Evolutionary conservation across 2,888 invertebrate genomes (phyloP).

Genomic region (Augiades crinisus): DNA sequence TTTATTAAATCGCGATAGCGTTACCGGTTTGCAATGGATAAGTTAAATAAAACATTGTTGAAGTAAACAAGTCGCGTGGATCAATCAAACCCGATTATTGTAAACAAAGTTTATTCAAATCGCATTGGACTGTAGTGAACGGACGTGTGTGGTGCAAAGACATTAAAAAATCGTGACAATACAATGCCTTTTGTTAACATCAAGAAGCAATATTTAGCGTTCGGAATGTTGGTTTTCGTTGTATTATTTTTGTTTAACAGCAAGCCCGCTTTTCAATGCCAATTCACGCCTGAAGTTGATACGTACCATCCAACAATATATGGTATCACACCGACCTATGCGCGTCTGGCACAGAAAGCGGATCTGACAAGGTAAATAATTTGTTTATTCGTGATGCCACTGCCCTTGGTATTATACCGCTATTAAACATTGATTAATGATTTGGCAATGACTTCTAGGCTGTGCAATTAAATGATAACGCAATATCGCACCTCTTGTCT

Average conservation of each 20-base stretch:
- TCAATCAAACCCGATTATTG: background rate
- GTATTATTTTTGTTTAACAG: constrained; percentile 70
- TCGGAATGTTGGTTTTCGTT: constrained; percentile 72
- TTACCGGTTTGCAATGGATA: constrained; percentile 15
- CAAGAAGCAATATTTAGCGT: constrained; percentile 72
- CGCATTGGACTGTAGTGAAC: constrained; percentile 1
- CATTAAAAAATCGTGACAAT: constrained; percentile 35
- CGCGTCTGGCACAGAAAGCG: constrained; percentile 94
- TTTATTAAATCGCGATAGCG: background rate
- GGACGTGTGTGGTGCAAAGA: constrained; percentile 29
- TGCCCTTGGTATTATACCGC: constrained; percentile 56
- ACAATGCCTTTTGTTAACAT: constrained; percentile 73
- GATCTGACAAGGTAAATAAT: constrained; percentile 89
- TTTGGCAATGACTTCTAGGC: constrained; percentile 35
- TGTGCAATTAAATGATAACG: background rate
- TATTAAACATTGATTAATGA: constrained; percentile 27
- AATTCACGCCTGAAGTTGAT: constrained; percentile 56
- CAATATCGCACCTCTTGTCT: constrained; percentile 29
- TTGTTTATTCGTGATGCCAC: constrained; percentile 48
- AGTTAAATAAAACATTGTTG: constrained; percentile 17
- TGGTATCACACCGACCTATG: constrained; percentile 95
- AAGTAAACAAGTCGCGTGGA: background rate
- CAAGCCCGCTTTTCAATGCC: constrained; percentile 69
- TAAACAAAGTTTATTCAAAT: background rate
- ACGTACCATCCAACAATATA: constrained; percentile 87